Conservation (phyloP, 2,888 invertebrate genomes). For the Zhuqinia jingwanae region DNA sequence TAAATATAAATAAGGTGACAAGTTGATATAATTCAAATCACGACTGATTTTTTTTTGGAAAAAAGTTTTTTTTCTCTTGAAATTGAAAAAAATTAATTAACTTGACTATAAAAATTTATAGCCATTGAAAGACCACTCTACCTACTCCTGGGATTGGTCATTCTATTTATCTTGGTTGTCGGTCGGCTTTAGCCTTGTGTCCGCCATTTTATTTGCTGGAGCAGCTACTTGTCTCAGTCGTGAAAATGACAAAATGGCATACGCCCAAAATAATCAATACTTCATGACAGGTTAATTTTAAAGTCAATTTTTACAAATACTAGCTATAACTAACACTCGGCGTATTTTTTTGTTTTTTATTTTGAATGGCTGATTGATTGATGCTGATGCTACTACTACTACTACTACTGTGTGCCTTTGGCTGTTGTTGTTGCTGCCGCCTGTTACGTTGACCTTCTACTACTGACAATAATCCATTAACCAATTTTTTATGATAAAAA, state of each 20-base stretch:
- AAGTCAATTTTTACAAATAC: constrained; percentile 38
- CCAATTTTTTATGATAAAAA: too few relatives aligned
- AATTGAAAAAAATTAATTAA: neutral
- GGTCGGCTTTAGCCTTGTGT: constrained; percentile 88
- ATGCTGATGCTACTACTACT: constrained; percentile 50
- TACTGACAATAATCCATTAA: neutral
- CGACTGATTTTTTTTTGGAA: neutral
- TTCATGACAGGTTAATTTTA: constrained; percentile 90
- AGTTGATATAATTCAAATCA: neutral
- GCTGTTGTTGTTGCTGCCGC: constrained; percentile 65
- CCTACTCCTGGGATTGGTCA: constrained; percentile 88
- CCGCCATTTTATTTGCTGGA: constrained; percentile 89
- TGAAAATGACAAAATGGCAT: constrained; percentile 82
- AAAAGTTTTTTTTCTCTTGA: neutral
- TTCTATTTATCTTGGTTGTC: constrained; percentile 92
- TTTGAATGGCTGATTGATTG: constrained; percentile 57
- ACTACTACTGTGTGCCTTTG: constrained; percentile 55
- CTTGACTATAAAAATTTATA: constrained; percentile 40
- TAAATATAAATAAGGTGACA: neutral
- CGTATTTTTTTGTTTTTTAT: constrained; percentile 65
- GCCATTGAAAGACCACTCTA: constrained; percentile 69
- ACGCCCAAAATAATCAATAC: constrained; percentile 82
- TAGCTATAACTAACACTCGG: constrained; percentile 59
- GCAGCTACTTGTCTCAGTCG: constrained; percentile 89
- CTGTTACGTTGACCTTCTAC: constrained; percentile 60